phyloP scores from a whole-genome alignment of 2,797 vertebrate genomes.

The Simalia tracyae region DNA sequence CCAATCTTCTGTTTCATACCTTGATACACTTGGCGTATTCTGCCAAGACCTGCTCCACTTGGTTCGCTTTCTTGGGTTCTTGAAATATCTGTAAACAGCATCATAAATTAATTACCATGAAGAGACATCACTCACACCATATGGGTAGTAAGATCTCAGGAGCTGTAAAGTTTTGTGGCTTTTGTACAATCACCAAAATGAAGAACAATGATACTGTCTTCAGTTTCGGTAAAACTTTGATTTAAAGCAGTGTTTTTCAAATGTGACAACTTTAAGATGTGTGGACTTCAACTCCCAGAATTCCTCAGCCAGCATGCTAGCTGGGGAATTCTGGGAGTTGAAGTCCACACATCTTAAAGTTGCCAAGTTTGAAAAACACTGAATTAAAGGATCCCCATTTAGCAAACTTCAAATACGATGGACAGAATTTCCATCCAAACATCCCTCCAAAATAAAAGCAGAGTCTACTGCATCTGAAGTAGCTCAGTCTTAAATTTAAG shows the following conservation, averaged over 20 bases:
- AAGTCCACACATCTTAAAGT: neutral
- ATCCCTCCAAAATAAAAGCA: neutral
- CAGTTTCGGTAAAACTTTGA: neutral
- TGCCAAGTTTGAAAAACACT: neutral
- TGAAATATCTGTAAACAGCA: conserved; percentile 85
- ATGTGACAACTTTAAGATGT: neutral
- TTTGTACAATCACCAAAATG: neutral
- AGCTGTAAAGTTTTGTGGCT: neutral
- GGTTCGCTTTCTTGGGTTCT: conserved; percentile 89
- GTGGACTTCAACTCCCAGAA: neutral
- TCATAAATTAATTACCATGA: neutral
- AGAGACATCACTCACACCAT: neutral
- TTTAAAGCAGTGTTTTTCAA: neutral
- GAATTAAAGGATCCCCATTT: neutral
- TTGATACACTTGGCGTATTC: conserved; percentile 90
- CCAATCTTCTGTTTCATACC: conserved; percentile 71
- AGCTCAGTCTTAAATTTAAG: neutral
- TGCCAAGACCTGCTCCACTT: conserved; percentile 89
- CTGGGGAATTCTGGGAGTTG: neutral
- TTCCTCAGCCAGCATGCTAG: neutral
- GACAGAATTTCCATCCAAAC: neutral
- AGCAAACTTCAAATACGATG: neutral
- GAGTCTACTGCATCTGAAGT: neutral
- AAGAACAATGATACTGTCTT: no score
- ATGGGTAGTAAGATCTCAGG: neutral